These are phyloP conservation scores for Galaxias olidus DNA, from an alignment of 2,797 vertebrate species.

Conservation along the genomic window DNA sequence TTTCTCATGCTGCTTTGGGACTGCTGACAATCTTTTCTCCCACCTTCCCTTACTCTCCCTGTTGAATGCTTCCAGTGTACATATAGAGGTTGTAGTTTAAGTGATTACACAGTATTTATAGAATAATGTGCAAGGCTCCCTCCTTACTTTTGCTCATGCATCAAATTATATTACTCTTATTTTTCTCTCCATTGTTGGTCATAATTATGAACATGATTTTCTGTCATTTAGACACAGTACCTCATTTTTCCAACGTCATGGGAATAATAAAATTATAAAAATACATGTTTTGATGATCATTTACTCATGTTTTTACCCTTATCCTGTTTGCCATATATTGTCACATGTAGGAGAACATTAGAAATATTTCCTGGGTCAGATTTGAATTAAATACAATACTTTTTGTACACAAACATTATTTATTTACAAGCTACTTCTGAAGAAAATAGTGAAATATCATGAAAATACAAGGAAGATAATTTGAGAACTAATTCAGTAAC, in stretches of 20 bases:
- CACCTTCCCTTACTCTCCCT: constrained; percentile 16
- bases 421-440: too few species aligned
- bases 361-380: too few species aligned
- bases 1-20: constrained; percentile 32
- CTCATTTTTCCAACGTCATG: constrained; percentile 55
- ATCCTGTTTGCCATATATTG: too few species aligned
- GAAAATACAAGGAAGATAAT: too few species aligned
- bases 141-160: constrained; percentile 8
- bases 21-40: constrained; percentile 18
- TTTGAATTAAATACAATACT: too few species aligned
- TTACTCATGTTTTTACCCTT: too few species aligned
- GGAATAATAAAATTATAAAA: constrained; percentile 44
- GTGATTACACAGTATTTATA: neutral
- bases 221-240: constrained; percentile 56
- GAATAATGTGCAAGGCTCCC: constrained; percentile 1
- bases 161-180: constrained; percentile 13
- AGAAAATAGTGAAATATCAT: too few species aligned
- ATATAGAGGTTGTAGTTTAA: constrained; percentile 16
- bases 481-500: too few species aligned
- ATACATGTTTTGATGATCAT: constrained; percentile 1
- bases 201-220: constrained; percentile 29
- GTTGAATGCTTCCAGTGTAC: constrained; percentile 8
- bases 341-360: too few species aligned
- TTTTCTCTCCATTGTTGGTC: constrained; percentile 18
- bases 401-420: too few species aligned